A percentile compares a stretch with the other conserved stretches of the same genome.
These are phyloP conservation scores for Epirrhoe alternata DNA, from an alignment of 2,888 invertebrate genomes.

Conservation along the genomic window DNA sequence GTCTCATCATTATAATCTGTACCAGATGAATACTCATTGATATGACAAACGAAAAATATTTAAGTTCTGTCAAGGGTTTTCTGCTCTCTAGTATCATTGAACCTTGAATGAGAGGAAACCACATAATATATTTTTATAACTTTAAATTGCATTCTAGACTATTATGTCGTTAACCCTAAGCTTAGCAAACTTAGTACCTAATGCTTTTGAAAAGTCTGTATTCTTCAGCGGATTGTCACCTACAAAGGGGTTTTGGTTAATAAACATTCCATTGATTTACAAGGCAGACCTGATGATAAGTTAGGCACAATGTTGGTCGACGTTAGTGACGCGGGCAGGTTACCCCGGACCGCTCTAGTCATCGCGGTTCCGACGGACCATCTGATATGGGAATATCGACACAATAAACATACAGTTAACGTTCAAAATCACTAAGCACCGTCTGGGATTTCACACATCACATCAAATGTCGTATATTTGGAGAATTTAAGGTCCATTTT, in stretches of 20 bases:
- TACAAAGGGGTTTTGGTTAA: constrained; percentile 33
- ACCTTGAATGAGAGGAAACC: too few relatives aligned
- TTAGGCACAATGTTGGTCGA: constrained; percentile 65
- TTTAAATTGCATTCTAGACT: too few relatives aligned
- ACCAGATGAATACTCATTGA: too few relatives aligned
- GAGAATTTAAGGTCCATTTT: constrained; percentile 45
- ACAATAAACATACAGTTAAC: constrained; percentile 41
- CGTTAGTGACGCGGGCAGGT: constrained; percentile 75
- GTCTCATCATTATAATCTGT: too few relatives aligned
- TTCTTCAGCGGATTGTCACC: constrained; percentile 39
- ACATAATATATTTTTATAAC: too few relatives aligned
- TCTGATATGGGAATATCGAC: constrained; percentile 59
- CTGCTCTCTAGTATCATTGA: too few relatives aligned
- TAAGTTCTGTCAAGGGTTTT: too few relatives aligned
- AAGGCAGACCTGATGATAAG: constrained; percentile 75
- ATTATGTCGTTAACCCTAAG: too few relatives aligned
- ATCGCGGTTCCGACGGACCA: constrained; percentile 81
- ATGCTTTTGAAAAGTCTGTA: neutral
- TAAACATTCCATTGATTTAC: constrained; percentile 62
- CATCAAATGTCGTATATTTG: neutral
- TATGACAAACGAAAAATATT: too few relatives aligned
- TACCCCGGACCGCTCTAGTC: constrained; percentile 82
- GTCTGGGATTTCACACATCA: neutral
- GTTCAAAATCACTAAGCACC: constrained; percentile 19
- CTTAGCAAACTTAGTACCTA: too few relatives aligned